Evolutionary conservation across 2,113 vertebrate genomes (phyloP).

Genomic region (Elaphurus davidianus): DNA sequence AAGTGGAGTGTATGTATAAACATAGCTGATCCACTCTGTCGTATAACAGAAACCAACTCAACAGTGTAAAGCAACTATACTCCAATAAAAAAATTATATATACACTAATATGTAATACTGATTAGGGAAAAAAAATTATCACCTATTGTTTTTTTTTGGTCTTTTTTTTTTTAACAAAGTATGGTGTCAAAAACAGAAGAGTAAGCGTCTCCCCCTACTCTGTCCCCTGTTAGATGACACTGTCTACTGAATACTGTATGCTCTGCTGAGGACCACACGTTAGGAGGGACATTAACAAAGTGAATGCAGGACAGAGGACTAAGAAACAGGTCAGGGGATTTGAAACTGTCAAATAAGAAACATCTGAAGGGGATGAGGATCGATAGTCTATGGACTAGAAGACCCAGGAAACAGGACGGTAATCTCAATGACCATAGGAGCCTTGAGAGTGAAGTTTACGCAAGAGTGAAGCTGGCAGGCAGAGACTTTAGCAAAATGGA

Average conservation of each 20-base stretch:
- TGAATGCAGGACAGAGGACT: not conserved
- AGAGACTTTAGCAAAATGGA: not conserved
- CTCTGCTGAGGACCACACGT: not conserved
- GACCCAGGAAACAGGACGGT: not conserved
- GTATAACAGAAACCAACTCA: not conserved
- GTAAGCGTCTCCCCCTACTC: not conserved
- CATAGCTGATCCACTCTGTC: not conserved
- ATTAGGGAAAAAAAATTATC: not conserved
- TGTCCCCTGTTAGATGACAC: no score
- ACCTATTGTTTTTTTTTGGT: not conserved
- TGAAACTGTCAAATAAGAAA: conserved; percentile 13
- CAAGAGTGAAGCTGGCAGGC: not conserved
- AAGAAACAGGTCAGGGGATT: not conserved
- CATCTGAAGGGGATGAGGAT: not conserved
- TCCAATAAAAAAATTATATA: not conserved
- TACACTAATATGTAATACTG: not conserved
- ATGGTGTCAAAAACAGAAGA: not conserved
- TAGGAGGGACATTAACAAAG: not conserved
- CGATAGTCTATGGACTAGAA: not conserved
- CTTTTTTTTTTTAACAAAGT: not conserved
- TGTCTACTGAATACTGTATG: not conserved
- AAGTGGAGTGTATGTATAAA: not conserved
- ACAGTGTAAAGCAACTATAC: no score
- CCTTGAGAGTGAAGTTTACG: not conserved
- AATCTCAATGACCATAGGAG: not conserved